These are phyloP conservation scores for Leptopilina drosophilae DNA, from an alignment of 2,888 invertebrate species.

Conservation along the genomic window DNA sequence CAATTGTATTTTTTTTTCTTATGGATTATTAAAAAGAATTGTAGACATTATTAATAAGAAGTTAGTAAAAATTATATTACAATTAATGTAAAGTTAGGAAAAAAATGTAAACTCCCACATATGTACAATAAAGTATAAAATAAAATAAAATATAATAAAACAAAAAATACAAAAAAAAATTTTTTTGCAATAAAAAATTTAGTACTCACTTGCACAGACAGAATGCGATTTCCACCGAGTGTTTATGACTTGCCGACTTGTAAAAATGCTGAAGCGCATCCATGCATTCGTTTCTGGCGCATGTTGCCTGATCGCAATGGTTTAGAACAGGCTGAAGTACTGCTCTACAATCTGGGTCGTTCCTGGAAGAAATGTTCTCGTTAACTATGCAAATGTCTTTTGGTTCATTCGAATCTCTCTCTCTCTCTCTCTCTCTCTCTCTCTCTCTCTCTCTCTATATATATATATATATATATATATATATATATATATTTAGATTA, in stretches of 20 bases:
- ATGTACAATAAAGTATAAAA: neutral
- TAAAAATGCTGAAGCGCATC: constrained; percentile 91
- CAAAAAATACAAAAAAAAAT: neutral
- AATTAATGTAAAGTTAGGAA: too few relatives aligned
- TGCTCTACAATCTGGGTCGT: constrained; percentile 87
- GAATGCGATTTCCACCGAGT: constrained; percentile 94
- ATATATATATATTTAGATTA: constrained; percentile 34
- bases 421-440: too few relatives aligned
- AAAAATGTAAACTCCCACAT: too few relatives aligned
- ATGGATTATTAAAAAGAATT: too few relatives aligned
- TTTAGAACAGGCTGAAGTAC: constrained; percentile 90
- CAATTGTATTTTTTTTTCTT: too few relatives aligned
- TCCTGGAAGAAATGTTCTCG: constrained; percentile 79
- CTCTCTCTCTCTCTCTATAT: too few relatives aligned
- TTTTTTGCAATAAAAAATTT: neutral
- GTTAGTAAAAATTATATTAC: too few relatives aligned
- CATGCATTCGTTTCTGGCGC: constrained; percentile 93
- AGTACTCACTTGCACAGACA: constrained; percentile 93
- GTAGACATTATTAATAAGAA: too few relatives aligned
- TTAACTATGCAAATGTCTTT: constrained; percentile 50
- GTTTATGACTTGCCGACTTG: constrained; percentile 86
- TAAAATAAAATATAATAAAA: neutral
- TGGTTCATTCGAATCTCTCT: constrained; percentile 42
- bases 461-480: constrained; percentile 23
- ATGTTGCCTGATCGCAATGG: constrained; percentile 87